These are phyloP conservation scores for Acanthoscelides obtectus DNA, from an alignment of 2,888 invertebrate species.

Conservation along the genomic window DNA sequence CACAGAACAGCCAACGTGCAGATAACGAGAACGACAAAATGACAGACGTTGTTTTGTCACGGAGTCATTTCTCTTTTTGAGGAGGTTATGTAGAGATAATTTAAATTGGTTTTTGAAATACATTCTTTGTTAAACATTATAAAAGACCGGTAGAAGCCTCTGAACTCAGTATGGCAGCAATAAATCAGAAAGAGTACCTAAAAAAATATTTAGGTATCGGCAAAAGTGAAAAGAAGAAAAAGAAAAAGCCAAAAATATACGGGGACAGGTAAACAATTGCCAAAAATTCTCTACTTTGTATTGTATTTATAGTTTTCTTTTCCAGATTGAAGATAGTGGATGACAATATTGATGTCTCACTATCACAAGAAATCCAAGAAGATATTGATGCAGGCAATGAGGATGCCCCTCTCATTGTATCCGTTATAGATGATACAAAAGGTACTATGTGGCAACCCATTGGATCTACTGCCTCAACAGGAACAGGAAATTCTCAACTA, in stretches of 20 bases:
- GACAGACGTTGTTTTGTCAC: too few species aligned
- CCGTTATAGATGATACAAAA: constrained; percentile 67
- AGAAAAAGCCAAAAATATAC: constrained; percentile 61
- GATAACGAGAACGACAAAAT: too few species aligned
- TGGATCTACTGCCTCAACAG: constrained; percentile 18
- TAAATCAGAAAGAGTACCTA: constrained; percentile 74
- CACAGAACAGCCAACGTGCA: too few species aligned
- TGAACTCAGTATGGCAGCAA: constrained; percentile 50
- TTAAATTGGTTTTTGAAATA: too few species aligned
- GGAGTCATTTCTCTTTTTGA: too few species aligned
- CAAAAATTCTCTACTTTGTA: not conserved
- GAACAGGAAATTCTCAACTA: constrained; percentile 3
- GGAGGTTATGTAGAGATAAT: too few species aligned
- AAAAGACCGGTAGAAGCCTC: too few species aligned
- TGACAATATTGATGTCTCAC: constrained; percentile 66
- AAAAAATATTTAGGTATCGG: constrained; percentile 69
- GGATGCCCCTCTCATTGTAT: constrained; percentile 87
- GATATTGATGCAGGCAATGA: constrained; percentile 74
- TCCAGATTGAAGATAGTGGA: constrained; percentile 78
- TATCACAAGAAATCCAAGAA: constrained; percentile 59
- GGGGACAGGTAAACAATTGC: constrained; percentile 26
- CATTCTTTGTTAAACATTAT: too few species aligned
- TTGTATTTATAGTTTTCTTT: constrained; percentile 15
- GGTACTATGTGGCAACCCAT: constrained; percentile 41
- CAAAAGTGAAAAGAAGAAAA: constrained; percentile 58